phyloP scores from a whole-genome alignment of 2,888 invertebrate genomes.

The Drosophila mettleri region DNA sequence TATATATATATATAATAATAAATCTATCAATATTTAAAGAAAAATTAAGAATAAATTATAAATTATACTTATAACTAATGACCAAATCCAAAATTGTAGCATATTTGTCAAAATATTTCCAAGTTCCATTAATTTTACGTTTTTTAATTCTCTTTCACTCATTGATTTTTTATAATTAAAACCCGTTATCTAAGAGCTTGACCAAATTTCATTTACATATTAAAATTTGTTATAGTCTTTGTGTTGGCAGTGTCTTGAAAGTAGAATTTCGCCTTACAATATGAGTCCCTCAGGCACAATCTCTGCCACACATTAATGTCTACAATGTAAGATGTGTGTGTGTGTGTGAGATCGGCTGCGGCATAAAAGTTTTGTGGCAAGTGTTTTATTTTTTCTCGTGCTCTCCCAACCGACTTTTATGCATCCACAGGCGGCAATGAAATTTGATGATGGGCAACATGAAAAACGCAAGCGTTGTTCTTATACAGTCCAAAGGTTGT shows the following conservation, averaged over 20 bases:
- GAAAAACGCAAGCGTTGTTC: conserved; percentile 31
- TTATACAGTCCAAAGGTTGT: conserved; percentile 26
- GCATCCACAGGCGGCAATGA: conserved; percentile 53
- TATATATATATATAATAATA: too few species aligned
- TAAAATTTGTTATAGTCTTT: background rate
- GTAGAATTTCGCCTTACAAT: background rate
- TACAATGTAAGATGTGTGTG: conserved; percentile 10
- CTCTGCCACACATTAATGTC: conserved; percentile 15
- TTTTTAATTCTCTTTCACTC: background rate
- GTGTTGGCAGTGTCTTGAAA: background rate
- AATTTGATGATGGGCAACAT: conserved; percentile 49
- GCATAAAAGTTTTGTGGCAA: conserved; percentile 34
- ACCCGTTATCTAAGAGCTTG: background rate
- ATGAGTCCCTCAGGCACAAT: conserved; percentile 46
- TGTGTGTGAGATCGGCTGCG: conserved; percentile 19
- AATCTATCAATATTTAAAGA: too few species aligned
- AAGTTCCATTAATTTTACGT: too few species aligned
- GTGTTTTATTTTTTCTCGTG: conserved; percentile 7
- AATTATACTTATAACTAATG: too few species aligned
- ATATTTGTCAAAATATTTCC: too few species aligned
- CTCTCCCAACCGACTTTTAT: conserved; percentile 38
- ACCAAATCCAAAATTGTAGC: too few species aligned
- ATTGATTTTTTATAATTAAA: background rate
- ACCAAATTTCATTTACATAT: background rate
- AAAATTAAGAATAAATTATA: too few species aligned